Evolutionary conservation across 1,140 invertebrate genomes (phyloP).

Genomic region (Drepana arcuata): DNA sequence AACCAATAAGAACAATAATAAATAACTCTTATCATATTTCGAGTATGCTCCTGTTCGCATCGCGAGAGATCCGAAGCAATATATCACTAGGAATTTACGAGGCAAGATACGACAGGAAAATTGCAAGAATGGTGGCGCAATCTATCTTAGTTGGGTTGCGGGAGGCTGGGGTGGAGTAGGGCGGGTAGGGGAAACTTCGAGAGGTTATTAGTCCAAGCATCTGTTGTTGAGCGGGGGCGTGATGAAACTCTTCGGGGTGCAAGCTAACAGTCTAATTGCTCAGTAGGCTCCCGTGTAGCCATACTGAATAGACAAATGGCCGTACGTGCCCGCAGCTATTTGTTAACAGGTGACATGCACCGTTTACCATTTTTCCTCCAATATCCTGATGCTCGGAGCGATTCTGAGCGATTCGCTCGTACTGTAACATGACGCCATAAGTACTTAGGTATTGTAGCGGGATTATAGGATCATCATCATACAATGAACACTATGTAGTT

Average conservation of each 20-base stretch:
- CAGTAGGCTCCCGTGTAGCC: constrained; percentile 65
- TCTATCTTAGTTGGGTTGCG: constrained; percentile 77
- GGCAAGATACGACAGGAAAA: constrained; percentile 84
- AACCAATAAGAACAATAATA: constrained; percentile 72
- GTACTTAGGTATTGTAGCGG: too few relatives aligned
- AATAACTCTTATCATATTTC: constrained; percentile 72
- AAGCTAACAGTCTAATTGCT: constrained; percentile 72
- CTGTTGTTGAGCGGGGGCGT: constrained; percentile 70
- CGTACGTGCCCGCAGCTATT: too few relatives aligned
- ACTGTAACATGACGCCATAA: too few relatives aligned
- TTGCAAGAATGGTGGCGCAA: constrained; percentile 85
- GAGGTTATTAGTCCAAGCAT: constrained; percentile 74
- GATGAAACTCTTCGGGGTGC: constrained; percentile 63
- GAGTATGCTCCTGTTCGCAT: constrained; percentile 74
- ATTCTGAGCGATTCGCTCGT: too few relatives aligned
- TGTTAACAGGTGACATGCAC: constrained; percentile 46
- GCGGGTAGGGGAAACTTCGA: constrained; percentile 66
- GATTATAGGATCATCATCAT: too few relatives aligned
- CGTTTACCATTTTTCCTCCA: too few relatives aligned
- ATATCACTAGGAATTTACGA: constrained; percentile 83
- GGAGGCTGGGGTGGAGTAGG: constrained; percentile 27
- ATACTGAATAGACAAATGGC: constrained; percentile 63
- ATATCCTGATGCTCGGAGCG: too few relatives aligned
- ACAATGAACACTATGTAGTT: too few relatives aligned
- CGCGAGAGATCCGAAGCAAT: constrained; percentile 79